A percentile compares a stretch with the other conserved stretches of the same genome.
These are phyloP conservation scores for Steinernema feltiae DNA, from an alignment of 1,140 invertebrate genomes.

Conservation along the genomic window DNA sequence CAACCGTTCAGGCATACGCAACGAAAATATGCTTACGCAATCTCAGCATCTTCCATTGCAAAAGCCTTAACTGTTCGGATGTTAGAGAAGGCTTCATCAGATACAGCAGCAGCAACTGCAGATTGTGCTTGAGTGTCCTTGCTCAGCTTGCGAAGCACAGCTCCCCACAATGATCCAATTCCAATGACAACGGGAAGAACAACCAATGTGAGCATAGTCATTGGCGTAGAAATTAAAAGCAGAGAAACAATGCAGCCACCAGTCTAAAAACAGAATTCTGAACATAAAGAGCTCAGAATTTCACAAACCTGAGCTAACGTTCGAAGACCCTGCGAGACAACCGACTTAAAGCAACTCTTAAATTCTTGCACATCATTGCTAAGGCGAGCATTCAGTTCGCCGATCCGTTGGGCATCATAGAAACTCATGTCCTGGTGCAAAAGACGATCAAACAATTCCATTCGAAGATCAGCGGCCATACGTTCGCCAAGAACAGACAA, in stretches of 20 bases:
- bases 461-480: constrained; percentile 73
- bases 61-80: constrained; percentile 83
- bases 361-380: constrained; percentile 91
- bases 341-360: constrained; percentile 87
- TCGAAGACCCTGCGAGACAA: constrained; percentile 78
- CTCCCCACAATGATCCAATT: constrained; percentile 71
- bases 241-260: constrained; percentile 73
- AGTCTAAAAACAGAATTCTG: constrained; percentile 62
- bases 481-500: constrained; percentile 78
- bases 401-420: constrained; percentile 81
- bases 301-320: constrained; percentile 71
- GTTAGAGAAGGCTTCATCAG: constrained; percentile 84
- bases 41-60: constrained; percentile 80
- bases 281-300: constrained; percentile 17
- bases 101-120: constrained; percentile 75
- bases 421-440: constrained; percentile 81
- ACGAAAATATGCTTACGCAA: constrained; percentile 59
- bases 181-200: constrained; percentile 76
- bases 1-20: no score
- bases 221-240: constrained; percentile 76
- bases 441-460: constrained; percentile 75
- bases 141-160: constrained; percentile 69
- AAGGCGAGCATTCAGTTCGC: constrained; percentile 80
- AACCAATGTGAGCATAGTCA: constrained; percentile 73
- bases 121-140: constrained; percentile 73